These are phyloP conservation scores for Gymnoscopelus microlampas DNA, from an alignment of 2,797 vertebrate genomes.

Conservation along the genomic window DNA sequence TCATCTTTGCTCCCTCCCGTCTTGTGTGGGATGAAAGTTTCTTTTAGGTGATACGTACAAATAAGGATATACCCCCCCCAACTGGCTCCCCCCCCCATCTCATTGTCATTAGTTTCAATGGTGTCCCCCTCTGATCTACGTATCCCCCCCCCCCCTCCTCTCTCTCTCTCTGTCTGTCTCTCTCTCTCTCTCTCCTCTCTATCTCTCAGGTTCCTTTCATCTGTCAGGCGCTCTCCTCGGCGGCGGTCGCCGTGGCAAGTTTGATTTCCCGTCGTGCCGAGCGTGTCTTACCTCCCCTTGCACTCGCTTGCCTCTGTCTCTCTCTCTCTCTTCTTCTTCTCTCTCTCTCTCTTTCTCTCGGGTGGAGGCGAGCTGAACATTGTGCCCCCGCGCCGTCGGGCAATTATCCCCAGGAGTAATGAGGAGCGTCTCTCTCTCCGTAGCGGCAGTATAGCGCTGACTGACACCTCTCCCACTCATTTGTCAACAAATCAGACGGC, in stretches of 20 bases:
- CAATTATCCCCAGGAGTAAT: constrained; percentile 85
- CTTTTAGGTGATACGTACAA: constrained; percentile 74
- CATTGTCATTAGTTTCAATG: constrained; percentile 83
- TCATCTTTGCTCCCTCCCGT: constrained; percentile 69
- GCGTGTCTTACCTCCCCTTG: constrained; percentile 62
- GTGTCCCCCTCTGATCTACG: constrained; percentile 79
- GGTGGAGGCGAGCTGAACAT: constrained; percentile 48
- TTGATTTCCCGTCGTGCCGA: constrained; percentile 81
- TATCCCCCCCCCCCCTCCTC: constrained; percentile 65
- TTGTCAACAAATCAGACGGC: constrained; percentile 87
- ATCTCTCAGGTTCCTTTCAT: constrained; percentile 74
- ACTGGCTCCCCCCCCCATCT: constrained; percentile 39
- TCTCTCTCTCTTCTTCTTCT: constrained; percentile 7
- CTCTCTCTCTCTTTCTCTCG: constrained; percentile 32
- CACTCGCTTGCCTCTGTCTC: background rate
- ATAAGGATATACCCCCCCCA: constrained; percentile 49
- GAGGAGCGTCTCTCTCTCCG: constrained; percentile 74
- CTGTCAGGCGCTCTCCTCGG: constrained; percentile 77
- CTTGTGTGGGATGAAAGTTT: constrained; percentile 81
- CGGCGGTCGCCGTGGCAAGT: constrained; percentile 75
- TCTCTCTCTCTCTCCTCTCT: constrained; percentile 40
- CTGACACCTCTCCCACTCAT: constrained; percentile 87
- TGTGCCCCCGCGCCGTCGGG: constrained; percentile 77
- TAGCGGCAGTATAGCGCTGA: constrained; percentile 56
- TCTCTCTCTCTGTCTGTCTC: constrained; percentile 56